A percentile compares a stretch with the other conserved stretches of the same genome.
Evolutionary conservation across 2,888 invertebrate species (phyloP).

Genomic region (Tetragonula carbonaria): DNA sequence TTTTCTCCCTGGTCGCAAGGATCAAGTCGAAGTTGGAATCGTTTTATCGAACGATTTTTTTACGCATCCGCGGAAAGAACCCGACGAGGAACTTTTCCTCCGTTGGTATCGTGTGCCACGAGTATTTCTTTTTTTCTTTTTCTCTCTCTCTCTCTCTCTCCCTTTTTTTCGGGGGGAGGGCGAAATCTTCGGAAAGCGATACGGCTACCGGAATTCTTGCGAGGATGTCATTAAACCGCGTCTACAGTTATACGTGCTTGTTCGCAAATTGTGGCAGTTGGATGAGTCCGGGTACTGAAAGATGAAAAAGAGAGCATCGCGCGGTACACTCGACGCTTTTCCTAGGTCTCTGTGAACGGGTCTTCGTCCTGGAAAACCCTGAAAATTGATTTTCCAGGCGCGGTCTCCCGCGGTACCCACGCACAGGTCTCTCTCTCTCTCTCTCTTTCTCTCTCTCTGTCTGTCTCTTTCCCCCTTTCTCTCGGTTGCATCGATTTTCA

Average conservation of each 20-base stretch:
- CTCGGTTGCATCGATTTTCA: conserved; percentile 80
- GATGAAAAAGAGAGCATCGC: conserved; percentile 50
- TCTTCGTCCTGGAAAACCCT: conserved; percentile 74
- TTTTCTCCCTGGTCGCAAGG: neutral
- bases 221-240: conserved; percentile 56
- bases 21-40: neutral
- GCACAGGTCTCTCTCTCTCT: conserved; percentile 63
- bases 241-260: conserved; percentile 66
- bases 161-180: neutral
- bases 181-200: conserved; percentile 19
- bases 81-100: neutral
- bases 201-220: conserved; percentile 39
- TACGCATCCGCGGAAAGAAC: neutral
- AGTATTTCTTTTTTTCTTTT: neutral
- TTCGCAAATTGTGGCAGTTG: conserved; percentile 66
- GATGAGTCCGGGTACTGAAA: neutral
- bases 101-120: neutral
- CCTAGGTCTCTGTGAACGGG: conserved; percentile 69
- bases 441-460: conserved; percentile 1
- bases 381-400: conserved; percentile 80
- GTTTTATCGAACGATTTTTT: neutral
- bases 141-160: neutral
- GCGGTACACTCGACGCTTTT: conserved; percentile 56
- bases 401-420: conserved; percentile 73
- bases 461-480: conserved; percentile 43